Evolutionary conservation across 2,113 vertebrate species (phyloP), one percentile per base, ranked within the genome.

Genomic region (Strix aluco): DNA sequence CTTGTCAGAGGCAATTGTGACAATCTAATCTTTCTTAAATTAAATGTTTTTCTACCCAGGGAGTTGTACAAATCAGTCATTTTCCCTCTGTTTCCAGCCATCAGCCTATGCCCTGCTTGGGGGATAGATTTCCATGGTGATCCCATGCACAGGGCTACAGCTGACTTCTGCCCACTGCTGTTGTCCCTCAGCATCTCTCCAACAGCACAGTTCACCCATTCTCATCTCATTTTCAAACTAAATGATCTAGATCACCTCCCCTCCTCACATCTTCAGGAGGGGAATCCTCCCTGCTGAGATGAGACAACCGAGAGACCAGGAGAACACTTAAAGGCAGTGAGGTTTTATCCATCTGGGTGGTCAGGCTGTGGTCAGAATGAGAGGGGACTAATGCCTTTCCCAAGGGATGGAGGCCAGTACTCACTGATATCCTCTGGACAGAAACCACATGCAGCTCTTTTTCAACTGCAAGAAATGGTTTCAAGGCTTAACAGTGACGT

Each of bases 21-120:
- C 86, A 93, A 87, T 80, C 49, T 75, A 72, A 75, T 90, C 62
- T 94, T 80, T 40, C 78, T 87, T 82, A 85, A 91, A 95, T 91
- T 86, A 86, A 93, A 61, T 75, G 23, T 7, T 49, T 88, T 89
- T 85, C 58, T 80, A 5, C 55, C 0, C 4, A 29, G 62, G 17
- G 85, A 91, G 84, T 72, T 80, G 90, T 82, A 40, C 40, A 54
- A 49, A 90, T 94, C 84, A 20, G 1, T 95, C 80, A 19, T 1
- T 4, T 88, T 90, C 66, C 30, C 29, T 85, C 34, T 4, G 66
- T 70, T 77, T 73, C 40, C 73, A 72, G 15, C 52, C 57, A 6
- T 67, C 52, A 15, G 78, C 52, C 54, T 7, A 1, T 36, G 62
- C 21, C 0, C 22, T 47, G 52, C 47, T 71, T 1, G 3, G 19